Conservation (phyloP, 92 coral and sea anemone genomes). For the Zoanthus solanderi region DNA sequence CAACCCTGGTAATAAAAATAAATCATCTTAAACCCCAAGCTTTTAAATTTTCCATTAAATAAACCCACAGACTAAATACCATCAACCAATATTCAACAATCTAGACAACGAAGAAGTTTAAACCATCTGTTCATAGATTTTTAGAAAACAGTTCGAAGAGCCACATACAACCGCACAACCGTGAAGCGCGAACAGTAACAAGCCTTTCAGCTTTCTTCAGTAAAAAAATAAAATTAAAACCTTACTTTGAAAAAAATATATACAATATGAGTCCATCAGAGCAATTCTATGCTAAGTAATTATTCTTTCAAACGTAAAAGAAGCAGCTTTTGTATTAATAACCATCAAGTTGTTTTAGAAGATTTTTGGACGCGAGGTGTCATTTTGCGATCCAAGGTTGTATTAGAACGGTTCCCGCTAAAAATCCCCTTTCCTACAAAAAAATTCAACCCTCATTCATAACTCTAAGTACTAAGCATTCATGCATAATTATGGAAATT, state of each 20-base stretch:
- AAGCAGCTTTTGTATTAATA: conserved; percentile 17
- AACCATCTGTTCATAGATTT: background rate
- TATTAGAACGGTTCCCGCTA: background rate
- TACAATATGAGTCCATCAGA: background rate
- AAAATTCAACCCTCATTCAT: conserved; percentile 20
- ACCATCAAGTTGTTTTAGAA: background rate
- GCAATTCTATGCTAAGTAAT: background rate
- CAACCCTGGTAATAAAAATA: background rate
- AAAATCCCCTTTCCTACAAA: background rate
- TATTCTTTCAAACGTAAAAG: background rate
- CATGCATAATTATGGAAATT: conserved; percentile 49
- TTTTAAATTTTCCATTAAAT: conserved; percentile 11
- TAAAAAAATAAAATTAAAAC: background rate
- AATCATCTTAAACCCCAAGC: conserved; percentile 12
- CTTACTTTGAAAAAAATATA: background rate
- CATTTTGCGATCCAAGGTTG: conserved; percentile 25
- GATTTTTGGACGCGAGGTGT: conserved; percentile 26
- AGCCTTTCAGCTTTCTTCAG: background rate
- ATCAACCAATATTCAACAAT: conserved; percentile 3
- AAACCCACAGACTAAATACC: background rate
- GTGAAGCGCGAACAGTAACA: background rate
- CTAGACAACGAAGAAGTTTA: background rate
- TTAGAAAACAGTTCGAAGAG: background rate
- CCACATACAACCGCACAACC: background rate
- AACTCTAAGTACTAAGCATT: background rate